Evolutionary conservation across 2,113 vertebrate genomes (phyloP).

Genomic region (Hemiprocne comata): DNA sequence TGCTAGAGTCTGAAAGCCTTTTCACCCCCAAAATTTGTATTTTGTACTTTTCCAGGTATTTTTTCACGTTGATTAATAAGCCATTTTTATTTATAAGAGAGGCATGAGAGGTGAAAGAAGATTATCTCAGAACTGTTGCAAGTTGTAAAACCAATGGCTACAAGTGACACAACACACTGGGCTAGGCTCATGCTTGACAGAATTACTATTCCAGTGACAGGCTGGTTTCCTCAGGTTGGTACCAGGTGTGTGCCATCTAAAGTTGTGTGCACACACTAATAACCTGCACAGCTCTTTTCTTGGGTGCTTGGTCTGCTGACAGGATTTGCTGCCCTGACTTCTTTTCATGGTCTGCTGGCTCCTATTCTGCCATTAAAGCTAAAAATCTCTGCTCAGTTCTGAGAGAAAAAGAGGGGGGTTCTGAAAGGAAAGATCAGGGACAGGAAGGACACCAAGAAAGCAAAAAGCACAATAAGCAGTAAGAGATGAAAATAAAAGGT

Average conservation of each 20-base stretch:
- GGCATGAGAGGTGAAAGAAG: background rate
- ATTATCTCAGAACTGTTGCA: background rate
- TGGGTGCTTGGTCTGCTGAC: background rate
- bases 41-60: background rate
- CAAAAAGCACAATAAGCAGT: background rate
- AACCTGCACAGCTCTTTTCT: background rate
- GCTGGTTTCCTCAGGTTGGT: background rate
- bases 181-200: background rate
- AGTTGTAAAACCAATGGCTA: background rate
- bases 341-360: background rate
- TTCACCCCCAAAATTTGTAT: background rate
- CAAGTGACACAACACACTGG: background rate
- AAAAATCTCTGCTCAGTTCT: background rate
- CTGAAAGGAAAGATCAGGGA: background rate
- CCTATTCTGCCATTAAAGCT: background rate
- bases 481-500: background rate
- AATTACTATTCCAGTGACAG: rapidly evolving
- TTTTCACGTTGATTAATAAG: background rate
- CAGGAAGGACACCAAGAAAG: background rate
- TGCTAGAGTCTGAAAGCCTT: background rate
- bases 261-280: background rate
- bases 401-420: background rate
- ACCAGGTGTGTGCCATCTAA: rapidly evolving
- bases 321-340: background rate
- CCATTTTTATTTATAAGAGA: background rate